Conservation (phyloP, 1,140 invertebrate genomes). For the Bombus waltoni region DNA sequence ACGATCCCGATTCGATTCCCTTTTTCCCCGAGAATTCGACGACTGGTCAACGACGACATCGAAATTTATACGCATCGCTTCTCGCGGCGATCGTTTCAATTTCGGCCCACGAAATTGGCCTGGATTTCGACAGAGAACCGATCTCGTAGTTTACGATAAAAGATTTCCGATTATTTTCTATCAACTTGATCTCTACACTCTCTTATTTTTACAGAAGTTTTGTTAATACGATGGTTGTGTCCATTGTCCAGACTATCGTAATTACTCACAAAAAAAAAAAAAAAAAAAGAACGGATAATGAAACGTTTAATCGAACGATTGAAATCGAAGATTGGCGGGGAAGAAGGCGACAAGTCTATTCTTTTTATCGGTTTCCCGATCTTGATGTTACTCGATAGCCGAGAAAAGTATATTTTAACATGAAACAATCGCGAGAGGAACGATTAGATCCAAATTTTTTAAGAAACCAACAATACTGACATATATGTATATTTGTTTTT, state of each 20-base stretch:
- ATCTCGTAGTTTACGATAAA: not conserved
- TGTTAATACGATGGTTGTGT: not conserved
- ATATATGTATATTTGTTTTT: not conserved
- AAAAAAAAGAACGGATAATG: not conserved
- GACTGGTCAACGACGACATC: constrained; percentile 27
- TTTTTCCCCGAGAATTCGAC: constrained; percentile 51
- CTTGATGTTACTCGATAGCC: too few species aligned
- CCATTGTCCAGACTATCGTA: not conserved
- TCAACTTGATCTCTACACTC: not conserved
- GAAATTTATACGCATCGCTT: constrained; percentile 38
- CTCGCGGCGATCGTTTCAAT: constrained; percentile 28
- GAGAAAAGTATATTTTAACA: too few species aligned
- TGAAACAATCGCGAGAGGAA: not conserved
- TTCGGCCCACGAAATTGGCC: constrained; percentile 2
- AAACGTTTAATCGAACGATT: not conserved
- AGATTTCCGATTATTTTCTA: not conserved
- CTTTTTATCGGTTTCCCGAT: too few species aligned
- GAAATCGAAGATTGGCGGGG: not conserved
- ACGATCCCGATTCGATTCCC: constrained; percentile 47
- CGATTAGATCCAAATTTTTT: not conserved
- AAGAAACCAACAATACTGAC: not conserved
- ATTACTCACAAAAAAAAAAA: not conserved
- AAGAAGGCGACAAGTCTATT: too few species aligned
- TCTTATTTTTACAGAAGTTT: not conserved
- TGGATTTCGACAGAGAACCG: not conserved